Percentiles rank a stretch among this genome's conserved stretches.
Evolutionary conservation across 2,888 invertebrate species (phyloP).

Genomic region (Dicycla oo): DNA sequence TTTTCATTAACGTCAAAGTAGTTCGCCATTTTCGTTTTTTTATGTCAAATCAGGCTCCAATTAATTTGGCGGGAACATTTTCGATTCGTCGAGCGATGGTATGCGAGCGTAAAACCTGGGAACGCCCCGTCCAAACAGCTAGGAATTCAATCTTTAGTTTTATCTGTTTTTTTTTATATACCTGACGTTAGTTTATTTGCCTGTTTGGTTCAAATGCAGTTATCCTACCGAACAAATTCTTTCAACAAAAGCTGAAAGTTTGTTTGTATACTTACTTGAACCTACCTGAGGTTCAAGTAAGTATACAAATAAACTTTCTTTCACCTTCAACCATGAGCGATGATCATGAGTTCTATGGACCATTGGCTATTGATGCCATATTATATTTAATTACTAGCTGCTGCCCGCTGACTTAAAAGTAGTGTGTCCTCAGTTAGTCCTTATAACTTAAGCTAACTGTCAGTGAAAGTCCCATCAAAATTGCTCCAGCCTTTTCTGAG

Average conservation of each 20-base stretch:
- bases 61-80: slow-evolving; percentile 75
- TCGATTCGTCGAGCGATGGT: slow-evolving; percentile 78
- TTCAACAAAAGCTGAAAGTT: neutral
- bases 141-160: slow-evolving; percentile 30
- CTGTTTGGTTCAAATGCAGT: neutral
- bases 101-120: slow-evolving; percentile 63
- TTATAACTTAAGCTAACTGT: too few species aligned
- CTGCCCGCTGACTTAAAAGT: too few species aligned
- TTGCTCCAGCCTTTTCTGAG: too few species aligned
- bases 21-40: slow-evolving; percentile 72
- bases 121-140: slow-evolving; percentile 48
- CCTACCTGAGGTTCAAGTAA: neutral
- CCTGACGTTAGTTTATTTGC: neutral
- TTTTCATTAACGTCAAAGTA: slow-evolving; percentile 57
- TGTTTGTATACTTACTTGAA: too few species aligned
- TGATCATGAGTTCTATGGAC: too few species aligned
- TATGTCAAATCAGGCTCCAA: slow-evolving; percentile 74
- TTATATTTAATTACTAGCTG: too few species aligned
- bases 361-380: too few species aligned
- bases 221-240: neutral
- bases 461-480: too few species aligned
- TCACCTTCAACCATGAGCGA: too few species aligned
- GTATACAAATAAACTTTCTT: too few species aligned
- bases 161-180: neutral
- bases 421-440: too few species aligned